phyloP scores from a whole-genome alignment of 2,113 vertebrate genomes.

The Onychostoma macrolepis region DNA sequence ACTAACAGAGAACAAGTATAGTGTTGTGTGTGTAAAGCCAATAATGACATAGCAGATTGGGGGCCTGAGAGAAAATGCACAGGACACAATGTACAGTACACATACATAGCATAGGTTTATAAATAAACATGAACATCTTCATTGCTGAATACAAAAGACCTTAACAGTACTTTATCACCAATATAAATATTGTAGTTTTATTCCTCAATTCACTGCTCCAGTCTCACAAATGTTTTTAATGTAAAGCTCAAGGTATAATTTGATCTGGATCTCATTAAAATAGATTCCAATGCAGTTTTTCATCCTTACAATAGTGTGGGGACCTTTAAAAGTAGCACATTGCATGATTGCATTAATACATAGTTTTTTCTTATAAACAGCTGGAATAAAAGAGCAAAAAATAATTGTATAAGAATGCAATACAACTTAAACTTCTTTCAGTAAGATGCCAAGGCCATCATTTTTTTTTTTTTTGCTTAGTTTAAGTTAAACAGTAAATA shows the following conservation, averaged over 20 bases:
- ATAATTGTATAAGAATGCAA: too few species aligned
- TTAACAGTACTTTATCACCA: not conserved
- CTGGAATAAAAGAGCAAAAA: too few species aligned
- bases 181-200: too few species aligned
- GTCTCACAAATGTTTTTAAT: not conserved
- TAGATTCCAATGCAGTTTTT: not conserved
- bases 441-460: too few species aligned
- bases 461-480: too few species aligned
- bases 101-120: not conserved
- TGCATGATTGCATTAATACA: too few species aligned
- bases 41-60: slow-evolving; percentile 23
- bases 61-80: not conserved
- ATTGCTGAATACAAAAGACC: not conserved
- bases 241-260: not conserved
- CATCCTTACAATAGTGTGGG: not conserved
- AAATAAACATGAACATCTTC: not conserved
- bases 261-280: not conserved
- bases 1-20: slow-evolving; percentile 32
- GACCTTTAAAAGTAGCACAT: too few species aligned
- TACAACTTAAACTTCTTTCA: too few species aligned
- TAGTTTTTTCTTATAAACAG: too few species aligned
- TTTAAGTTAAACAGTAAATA: too few species aligned
- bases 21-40: slow-evolving; percentile 30
- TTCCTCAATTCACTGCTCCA: not conserved
- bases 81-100: not conserved